Conservation (phyloP, 2,888 invertebrate genomes). For the Palloptera scutellata region DNA sequence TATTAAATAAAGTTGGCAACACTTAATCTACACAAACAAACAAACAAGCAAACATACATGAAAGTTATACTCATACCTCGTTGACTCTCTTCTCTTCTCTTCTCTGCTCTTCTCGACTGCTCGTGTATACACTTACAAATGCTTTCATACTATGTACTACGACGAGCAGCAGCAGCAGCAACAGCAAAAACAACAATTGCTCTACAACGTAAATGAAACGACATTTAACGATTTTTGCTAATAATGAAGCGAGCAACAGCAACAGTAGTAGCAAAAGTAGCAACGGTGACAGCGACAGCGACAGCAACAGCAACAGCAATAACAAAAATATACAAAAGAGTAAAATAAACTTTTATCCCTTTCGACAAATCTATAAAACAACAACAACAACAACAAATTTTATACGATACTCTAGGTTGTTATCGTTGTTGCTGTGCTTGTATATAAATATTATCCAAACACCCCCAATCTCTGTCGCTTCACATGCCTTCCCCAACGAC, state of each 20-base stretch:
- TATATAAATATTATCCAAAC: conserved; percentile 33
- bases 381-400: conserved; percentile 26
- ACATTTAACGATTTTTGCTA: conserved; percentile 47
- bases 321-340: conserved; percentile 17
- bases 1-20: conserved; percentile 62
- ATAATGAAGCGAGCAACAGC: conserved; percentile 49
- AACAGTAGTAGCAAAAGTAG: conserved; percentile 32
- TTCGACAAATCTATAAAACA: conserved; percentile 34
- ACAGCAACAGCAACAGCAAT: background rate
- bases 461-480: conserved; percentile 13
- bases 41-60: conserved; percentile 37
- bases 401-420: conserved; percentile 3
- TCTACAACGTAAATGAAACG: conserved; percentile 24
- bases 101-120: conserved; percentile 24
- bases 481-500: background rate
- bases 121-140: conserved; percentile 19
- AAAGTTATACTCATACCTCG: conserved; percentile 31
- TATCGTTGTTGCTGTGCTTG: conserved; percentile 12
- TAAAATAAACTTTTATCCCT: conserved; percentile 29
- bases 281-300: background rate
- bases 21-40: conserved; percentile 51
- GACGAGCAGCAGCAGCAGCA: conserved; percentile 17
- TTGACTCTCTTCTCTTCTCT: no score
- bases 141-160: conserved; percentile 3
- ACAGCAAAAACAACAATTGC: conserved; percentile 19